Percentiles rank a stretch among this genome's conserved stretches.
Evolutionary conservation across 2,888 invertebrate species (phyloP).

Genomic region (Thecocarcelia acutangulata): DNA sequence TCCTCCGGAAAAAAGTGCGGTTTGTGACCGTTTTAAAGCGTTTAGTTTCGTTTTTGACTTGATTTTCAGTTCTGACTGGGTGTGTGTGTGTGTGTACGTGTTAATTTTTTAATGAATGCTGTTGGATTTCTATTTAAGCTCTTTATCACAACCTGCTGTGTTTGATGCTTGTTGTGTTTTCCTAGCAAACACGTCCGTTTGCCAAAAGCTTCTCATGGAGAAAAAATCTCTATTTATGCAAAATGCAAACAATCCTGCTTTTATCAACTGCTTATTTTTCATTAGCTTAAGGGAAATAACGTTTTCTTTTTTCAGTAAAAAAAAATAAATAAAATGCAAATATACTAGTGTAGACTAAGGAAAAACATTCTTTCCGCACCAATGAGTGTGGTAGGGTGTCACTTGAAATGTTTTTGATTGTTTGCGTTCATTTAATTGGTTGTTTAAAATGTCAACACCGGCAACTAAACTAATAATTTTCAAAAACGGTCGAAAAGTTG

Average conservation of each 20-base stretch:
- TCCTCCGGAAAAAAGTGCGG: conserved; percentile 27
- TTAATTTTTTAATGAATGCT: conserved; percentile 13
- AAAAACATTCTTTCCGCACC: background rate
- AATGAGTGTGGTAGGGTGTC: background rate
- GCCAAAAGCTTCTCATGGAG: conserved; percentile 49
- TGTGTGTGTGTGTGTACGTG: background rate
- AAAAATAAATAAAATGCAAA: background rate
- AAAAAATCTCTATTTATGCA: conserved; percentile 56
- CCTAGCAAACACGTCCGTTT: conserved; percentile 35
- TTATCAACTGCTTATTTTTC: conserved; percentile 40
- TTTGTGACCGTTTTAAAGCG: conserved; percentile 22
- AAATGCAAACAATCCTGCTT: conserved; percentile 48
- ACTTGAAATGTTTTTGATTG: background rate
- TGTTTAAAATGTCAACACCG: background rate
- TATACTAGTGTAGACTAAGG: background rate
- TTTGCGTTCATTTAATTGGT: background rate
- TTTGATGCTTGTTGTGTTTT: conserved; percentile 36
- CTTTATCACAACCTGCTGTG: background rate
- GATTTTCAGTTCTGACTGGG: conserved; percentile 14
- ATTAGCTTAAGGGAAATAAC: conserved; percentile 41
- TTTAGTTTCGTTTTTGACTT: conserved; percentile 52
- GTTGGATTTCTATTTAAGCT: conserved; percentile 8
- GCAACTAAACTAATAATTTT: background rate
- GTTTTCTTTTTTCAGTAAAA: too few relatives aligned
- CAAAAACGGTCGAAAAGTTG: background rate